Evolutionary conservation across 2,113 vertebrate species (phyloP).

Genomic region (Chaetodon auriga): DNA sequence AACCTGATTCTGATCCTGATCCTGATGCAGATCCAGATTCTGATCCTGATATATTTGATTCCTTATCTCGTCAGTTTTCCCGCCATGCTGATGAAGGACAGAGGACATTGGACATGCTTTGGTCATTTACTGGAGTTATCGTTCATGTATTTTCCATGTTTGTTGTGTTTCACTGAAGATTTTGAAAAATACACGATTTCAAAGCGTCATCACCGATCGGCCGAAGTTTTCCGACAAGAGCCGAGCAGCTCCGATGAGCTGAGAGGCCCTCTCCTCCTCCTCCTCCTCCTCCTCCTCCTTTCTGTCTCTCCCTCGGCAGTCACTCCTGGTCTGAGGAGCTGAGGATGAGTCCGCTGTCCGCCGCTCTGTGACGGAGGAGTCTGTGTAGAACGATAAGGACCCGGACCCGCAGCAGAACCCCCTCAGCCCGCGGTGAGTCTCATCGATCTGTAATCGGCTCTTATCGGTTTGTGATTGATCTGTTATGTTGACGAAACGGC

Average conservation of each 20-base stretch:
- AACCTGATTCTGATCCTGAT: too few relatives aligned
- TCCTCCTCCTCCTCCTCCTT: neutral
- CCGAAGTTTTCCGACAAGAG: neutral
- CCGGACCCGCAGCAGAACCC: neutral
- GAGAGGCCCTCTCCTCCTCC: neutral
- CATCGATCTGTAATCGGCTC: neutral
- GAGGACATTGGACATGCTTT: too few relatives aligned
- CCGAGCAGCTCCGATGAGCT: neutral
- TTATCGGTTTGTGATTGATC: neutral
- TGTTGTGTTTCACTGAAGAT: too few relatives aligned
- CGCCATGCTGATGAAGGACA: too few relatives aligned
- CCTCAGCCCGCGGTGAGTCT: constrained; percentile 43
- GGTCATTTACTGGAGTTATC: too few relatives aligned
- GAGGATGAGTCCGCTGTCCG: constrained; percentile 19
- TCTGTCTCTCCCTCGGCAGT: neutral
- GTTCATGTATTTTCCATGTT: too few relatives aligned
- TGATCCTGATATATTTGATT: too few relatives aligned
- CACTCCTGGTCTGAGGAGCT: constrained; percentile 8
- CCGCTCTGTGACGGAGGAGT: constrained; percentile 22
- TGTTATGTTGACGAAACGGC: neutral
- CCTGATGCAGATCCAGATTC: too few relatives aligned
- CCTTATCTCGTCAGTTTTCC: too few relatives aligned
- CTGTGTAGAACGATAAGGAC: neutral
- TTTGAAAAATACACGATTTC: too few relatives aligned
- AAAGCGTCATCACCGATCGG: too few relatives aligned